Conservation (phyloP, 2,113 vertebrate species). For the Cyprinodon variegatus region DNA sequence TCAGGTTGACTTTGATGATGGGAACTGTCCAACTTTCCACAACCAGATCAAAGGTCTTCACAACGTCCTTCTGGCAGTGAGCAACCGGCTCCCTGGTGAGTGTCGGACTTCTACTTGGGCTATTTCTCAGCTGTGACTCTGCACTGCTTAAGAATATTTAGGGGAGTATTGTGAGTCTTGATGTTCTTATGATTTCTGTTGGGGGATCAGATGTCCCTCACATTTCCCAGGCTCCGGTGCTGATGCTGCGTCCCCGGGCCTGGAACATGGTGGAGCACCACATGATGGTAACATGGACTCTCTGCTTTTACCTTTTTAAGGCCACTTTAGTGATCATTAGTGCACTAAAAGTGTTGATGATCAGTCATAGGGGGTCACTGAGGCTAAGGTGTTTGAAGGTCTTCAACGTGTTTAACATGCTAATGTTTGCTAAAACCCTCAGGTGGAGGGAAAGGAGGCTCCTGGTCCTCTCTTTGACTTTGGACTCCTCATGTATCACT, state of each 20-base stretch:
- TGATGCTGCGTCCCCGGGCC: constrained; percentile 84
- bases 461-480: constrained; percentile 84
- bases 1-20: constrained; percentile 85
- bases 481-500: constrained; percentile 82
- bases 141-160: neutral
- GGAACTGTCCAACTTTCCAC: constrained; percentile 80
- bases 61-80: constrained; percentile 76
- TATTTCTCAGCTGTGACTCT: neutral
- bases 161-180: neutral
- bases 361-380: neutral
- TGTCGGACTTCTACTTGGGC: neutral
- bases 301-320: neutral
- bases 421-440: neutral
- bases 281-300: constrained; percentile 71
- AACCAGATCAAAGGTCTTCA: constrained; percentile 84
- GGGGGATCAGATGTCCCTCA: constrained; percentile 69
- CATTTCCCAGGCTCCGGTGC: constrained; percentile 78
- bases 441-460: constrained; percentile 81
- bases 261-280: constrained; percentile 85
- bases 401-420: neutral
- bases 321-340: neutral
- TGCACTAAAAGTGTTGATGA: neutral
- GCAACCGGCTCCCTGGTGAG: constrained; percentile 74
- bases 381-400: neutral
- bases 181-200: neutral